These are phyloP conservation scores for Psylliodes chrysocephalus DNA, from an alignment of 2,888 invertebrate species.

Conservation along the genomic window DNA sequence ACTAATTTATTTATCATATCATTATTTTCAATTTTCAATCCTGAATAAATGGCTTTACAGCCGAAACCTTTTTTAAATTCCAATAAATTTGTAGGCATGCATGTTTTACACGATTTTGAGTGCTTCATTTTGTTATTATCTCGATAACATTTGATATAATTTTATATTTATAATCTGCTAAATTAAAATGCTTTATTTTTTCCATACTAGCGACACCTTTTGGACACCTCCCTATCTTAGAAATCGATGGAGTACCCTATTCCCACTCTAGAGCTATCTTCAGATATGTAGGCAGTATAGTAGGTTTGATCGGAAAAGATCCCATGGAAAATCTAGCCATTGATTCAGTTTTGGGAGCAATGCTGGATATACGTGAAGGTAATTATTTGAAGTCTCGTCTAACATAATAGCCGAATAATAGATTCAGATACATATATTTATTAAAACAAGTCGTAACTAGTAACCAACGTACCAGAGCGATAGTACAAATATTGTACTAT, in stretches of 20 bases:
- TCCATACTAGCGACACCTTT: constrained; percentile 67
- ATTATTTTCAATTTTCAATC: no score
- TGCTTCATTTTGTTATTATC: no score
- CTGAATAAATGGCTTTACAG: not conserved
- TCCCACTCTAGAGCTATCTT: constrained; percentile 70
- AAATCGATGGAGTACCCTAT: constrained; percentile 70
- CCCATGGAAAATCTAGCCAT: constrained; percentile 64
- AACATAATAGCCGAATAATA: no score
- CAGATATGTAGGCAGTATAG: constrained; percentile 71
- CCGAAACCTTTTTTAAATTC: no score
- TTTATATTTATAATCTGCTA: no score
- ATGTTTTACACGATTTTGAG: not conserved
- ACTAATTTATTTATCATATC: no score
- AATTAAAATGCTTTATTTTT: not conserved
- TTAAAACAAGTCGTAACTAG: no score
- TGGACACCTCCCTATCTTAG: constrained; percentile 71
- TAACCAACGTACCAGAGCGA: no score
- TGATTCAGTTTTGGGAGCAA: constrained; percentile 19
- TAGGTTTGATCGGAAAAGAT: constrained; percentile 66
- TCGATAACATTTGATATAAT: no score
- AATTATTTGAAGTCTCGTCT: no score
- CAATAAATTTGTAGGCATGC: not conserved
- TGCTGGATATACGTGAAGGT: constrained; percentile 23
- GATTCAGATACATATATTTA: no score
- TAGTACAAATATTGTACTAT: no score